Evolutionary conservation across 2,888 invertebrate genomes (phyloP).

Genomic region (Scotopteryx bipunctaria): DNA sequence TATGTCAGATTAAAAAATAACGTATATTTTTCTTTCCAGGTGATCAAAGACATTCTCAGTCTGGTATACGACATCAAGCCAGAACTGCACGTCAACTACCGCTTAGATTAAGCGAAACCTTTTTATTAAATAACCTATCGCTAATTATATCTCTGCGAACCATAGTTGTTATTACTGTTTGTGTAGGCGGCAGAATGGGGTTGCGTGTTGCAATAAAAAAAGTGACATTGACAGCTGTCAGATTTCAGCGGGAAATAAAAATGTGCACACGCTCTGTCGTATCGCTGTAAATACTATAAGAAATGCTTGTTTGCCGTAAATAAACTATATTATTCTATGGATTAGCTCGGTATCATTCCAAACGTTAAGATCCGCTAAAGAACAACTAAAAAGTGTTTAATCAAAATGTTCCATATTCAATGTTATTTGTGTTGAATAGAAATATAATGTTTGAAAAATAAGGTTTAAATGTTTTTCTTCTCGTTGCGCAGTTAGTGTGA

Average conservation of each 20-base stretch:
- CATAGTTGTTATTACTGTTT: constrained; percentile 59
- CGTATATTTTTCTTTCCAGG: constrained; percentile 75
- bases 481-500: constrained; percentile 53
- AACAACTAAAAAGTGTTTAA: constrained; percentile 51
- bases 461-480: constrained; percentile 61
- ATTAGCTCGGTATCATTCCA: constrained; percentile 81
- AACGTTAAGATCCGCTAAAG: constrained; percentile 65
- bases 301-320: constrained; percentile 50
- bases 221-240: constrained; percentile 34
- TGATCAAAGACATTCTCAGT: constrained; percentile 90
- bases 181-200: constrained; percentile 44
- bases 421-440: constrained; percentile 78
- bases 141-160: constrained; percentile 47
- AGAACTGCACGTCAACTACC: constrained; percentile 95
- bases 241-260: constrained; percentile 24
- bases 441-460: constrained; percentile 70
- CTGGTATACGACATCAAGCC: constrained; percentile 96
- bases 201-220: constrained; percentile 23
- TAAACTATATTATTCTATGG: constrained; percentile 40
- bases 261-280: constrained; percentile 46
- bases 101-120: constrained; percentile 59
- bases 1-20: too few species aligned
- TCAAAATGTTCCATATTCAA: constrained; percentile 73
- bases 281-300: constrained; percentile 57
- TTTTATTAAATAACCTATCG: constrained; percentile 35